phyloP scores from a whole-genome alignment of 2,888 invertebrate genomes.

The Reticulitermes lucifugus region DNA sequence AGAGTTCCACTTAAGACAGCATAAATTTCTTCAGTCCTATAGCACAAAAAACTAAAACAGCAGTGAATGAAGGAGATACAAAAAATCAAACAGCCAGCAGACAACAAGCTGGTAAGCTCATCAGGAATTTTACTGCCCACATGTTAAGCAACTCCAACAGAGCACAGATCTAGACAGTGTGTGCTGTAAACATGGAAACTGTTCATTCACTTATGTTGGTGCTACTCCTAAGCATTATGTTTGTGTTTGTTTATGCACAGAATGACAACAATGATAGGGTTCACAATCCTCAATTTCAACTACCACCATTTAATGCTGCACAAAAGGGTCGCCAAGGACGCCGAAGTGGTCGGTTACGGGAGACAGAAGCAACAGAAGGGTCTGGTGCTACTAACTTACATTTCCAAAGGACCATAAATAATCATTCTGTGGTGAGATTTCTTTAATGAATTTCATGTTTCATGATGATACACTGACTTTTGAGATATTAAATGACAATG shows the following conservation, averaged over 20 bases:
- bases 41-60: not conserved
- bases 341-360: not conserved
- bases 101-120: not conserved
- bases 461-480: too few species aligned
- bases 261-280: not conserved
- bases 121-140: not conserved
- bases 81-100: not conserved
- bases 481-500: too few species aligned
- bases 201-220: not conserved
- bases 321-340: not conserved
- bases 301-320: not conserved
- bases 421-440: not conserved
- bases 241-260: not conserved
- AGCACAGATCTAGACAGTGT: not conserved
- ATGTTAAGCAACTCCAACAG: not conserved
- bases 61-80: not conserved
- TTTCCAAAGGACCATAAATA: not conserved
- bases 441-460: too few species aligned
- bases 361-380: not conserved
- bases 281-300: constrained; percentile 1
- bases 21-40: not conserved
- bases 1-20: not conserved
- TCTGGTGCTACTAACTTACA: not conserved
- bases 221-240: not conserved
- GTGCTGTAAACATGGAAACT: not conserved